Evolutionary conservation across 2,797 vertebrate species (phyloP).

Genomic region (Xerus rutilus): DNA sequence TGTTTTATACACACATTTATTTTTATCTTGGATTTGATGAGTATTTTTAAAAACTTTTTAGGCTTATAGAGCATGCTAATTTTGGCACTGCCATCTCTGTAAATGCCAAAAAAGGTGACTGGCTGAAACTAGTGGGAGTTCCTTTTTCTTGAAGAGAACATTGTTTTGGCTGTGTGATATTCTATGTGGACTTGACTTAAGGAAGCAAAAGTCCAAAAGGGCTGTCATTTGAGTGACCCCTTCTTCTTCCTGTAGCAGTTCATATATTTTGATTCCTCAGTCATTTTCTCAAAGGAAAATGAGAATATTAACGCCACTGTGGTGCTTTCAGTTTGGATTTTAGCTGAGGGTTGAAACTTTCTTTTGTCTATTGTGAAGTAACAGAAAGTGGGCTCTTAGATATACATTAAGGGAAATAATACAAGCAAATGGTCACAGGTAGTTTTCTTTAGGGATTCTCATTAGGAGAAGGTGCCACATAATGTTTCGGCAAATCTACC

Average conservation of each 20-base stretch:
- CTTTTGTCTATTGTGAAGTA: not conserved
- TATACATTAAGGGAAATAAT: constrained; percentile 19
- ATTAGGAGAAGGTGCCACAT: not conserved
- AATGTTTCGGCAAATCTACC: not conserved
- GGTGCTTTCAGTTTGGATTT: not conserved
- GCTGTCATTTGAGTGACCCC: not conserved
- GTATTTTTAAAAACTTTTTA: constrained; percentile 58
- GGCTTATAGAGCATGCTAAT: not conserved
- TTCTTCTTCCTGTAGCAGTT: constrained; percentile 43
- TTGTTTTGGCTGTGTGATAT: not conserved
- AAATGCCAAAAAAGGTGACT: not conserved
- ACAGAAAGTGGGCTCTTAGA: not conserved
- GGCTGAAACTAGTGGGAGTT: not conserved
- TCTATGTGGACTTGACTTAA: not conserved
- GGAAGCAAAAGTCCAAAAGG: not conserved
- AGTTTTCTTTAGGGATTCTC: not conserved
- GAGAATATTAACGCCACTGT: not conserved
- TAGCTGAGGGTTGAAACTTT: not conserved
- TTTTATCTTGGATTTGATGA: constrained; percentile 57
- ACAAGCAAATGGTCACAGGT: not conserved
- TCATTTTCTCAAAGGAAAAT: constrained; percentile 19
- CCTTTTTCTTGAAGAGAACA: not conserved
- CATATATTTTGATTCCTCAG: not conserved
- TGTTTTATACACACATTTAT: not conserved
- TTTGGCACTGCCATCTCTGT: not conserved